These are phyloP conservation scores for Chrysomela aeneicollis DNA, from an alignment of 2,888 invertebrate species.

Conservation along the genomic window DNA sequence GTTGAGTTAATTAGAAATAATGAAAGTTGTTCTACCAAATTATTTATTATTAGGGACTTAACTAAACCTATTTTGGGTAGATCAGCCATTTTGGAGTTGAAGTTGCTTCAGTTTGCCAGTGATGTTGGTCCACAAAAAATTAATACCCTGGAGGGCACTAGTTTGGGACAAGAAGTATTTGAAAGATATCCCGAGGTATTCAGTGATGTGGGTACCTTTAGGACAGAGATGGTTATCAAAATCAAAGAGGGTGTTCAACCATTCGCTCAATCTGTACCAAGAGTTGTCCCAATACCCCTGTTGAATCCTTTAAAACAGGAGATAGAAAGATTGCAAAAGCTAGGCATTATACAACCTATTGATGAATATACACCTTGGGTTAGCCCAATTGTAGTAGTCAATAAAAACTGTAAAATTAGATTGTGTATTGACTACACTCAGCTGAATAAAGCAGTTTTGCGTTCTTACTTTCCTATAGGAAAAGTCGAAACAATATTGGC, in stretches of 20 bases:
- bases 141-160: not conserved
- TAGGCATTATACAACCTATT: too few species aligned
- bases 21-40: not conserved
- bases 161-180: not conserved
- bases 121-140: not conserved
- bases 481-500: too few species aligned
- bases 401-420: too few species aligned
- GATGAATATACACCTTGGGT: too few species aligned
- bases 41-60: conserved; percentile 6
- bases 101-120: conserved; percentile 12
- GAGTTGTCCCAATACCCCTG: too few species aligned
- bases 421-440: too few species aligned
- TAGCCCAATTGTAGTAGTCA: too few species aligned
- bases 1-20: not conserved
- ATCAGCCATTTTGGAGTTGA: not conserved
- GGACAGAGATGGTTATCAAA: conserved; percentile 21
- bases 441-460: too few species aligned
- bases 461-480: too few species aligned
- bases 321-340: too few species aligned
- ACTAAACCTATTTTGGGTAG: conserved; percentile 19
- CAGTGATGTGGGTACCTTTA: conserved; percentile 11
- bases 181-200: conserved; percentile 14
- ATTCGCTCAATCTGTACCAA: conserved; percentile 20
- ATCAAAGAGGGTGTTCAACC: conserved; percentile 11
- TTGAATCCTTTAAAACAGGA: too few species aligned